Base-by-base conservation (phyloP, 2,113 vertebrate genomes). In the Anhinga anhinga region DNA sequence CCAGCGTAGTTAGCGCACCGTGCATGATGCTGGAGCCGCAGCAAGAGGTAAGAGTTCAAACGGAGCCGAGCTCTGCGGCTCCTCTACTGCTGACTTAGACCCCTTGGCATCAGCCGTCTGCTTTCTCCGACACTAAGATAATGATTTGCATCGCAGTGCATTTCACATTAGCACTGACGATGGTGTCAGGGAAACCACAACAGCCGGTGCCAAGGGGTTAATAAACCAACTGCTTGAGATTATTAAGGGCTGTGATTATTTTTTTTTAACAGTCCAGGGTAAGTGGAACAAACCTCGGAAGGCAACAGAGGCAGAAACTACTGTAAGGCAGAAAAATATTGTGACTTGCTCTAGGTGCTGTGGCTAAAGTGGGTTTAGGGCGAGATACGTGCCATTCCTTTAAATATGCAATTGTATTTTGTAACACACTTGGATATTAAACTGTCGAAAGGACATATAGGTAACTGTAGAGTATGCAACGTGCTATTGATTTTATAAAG, bases 201-300 rank as follows among this genome's bases (percentile, higher is more conserved):
- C 88, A 92, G 86, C 70, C 88, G 29, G 9, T 95, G 90, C 93
- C 85, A 85, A 85, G 87, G 93, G 87, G 92, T 93, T 94, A 94
- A 95, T 94, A 91, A 96, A 93, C 85, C 77, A 23, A 3, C 93
- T 90, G 14, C 91, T 92, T 82, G 44, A 89, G 80, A 58, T 95
- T 90, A 79, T 94, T 96, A 94, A 90, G 73, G 77, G 74, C 38
- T 92, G 55, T n/a, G 63, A 36, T 88, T 62, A 15, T 50, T 38
- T 20, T 42, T 56, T 90, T 78, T 63, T 15, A 70, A 12, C 67
- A 47, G 63, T 53, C 27, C 18, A 42, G 83, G 29, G 42, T 34
- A 86, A 71, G 66, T 25, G 30, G 53, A 73, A 63, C 30, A 73
- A 92, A 36, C 53, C 81, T 90, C 5, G 0, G 45, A 85, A 92